Conservation (phyloP, 2,888 invertebrate genomes). For the Heteromyza rotundicornis region DNA sequence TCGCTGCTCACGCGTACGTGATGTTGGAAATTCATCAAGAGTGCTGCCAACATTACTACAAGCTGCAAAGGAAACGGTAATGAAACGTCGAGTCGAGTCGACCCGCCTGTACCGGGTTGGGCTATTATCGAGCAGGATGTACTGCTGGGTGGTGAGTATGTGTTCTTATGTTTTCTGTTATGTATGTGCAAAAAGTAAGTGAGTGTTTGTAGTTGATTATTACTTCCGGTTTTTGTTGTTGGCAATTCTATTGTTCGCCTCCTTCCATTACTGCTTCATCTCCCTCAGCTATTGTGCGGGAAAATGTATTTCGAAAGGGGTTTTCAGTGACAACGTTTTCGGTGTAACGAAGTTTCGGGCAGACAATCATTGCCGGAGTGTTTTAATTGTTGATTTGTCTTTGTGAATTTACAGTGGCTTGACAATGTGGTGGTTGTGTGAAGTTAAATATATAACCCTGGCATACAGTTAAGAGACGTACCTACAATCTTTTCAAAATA, state of each 20-base stretch:
- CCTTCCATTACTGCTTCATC: constrained; percentile 10
- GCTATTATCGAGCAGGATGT: constrained; percentile 15
- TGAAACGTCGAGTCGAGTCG: constrained; percentile 36
- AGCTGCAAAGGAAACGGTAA: constrained; percentile 44
- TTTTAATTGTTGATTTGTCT: no score
- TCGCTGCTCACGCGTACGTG: constrained; percentile 54
- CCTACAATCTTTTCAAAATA: no score
- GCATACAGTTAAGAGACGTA: no score
- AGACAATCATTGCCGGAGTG: no score
- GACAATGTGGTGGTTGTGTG: no score
- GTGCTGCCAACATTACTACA: constrained; percentile 4
- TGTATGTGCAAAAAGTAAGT: constrained; percentile 18
- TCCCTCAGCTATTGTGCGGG: no score
- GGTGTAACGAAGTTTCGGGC: no score
- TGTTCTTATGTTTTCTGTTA: constrained; percentile 14
- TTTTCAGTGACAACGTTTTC: no score
- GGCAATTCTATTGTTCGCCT: constrained; percentile 21
- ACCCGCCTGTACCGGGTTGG: background rate
- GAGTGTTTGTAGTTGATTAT: constrained; percentile 53
- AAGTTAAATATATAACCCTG: no score
- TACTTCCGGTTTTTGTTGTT: constrained; percentile 44
- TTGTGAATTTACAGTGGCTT: no score
- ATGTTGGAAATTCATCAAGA: constrained; percentile 56
- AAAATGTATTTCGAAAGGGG: no score
- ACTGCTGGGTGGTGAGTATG: constrained; percentile 10